Base-by-base conservation (phyloP, 2,797 vertebrate genomes). In the Anguilla obscura region DNA sequence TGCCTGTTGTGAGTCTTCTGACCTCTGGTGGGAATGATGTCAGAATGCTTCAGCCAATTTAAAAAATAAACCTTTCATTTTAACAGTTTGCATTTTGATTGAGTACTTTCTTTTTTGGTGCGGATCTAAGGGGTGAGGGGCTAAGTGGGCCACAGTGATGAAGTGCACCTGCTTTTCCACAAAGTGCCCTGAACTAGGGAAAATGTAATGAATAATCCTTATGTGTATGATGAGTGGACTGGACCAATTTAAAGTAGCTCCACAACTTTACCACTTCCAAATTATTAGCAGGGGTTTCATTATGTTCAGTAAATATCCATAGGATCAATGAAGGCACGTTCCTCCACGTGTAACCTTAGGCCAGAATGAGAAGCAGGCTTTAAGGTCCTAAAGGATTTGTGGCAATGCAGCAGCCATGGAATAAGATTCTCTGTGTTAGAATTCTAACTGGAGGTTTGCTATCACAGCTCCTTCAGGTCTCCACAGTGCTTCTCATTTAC, bases 361-460 rank as follows among this genome's bases (percentile, higher is more conserved):
- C 50, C 48, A 88, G 58, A 80, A n/a, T 66, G 56, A 80, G 45
- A 80, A 86, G 74, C 87, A 88, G 76, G 74, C 27, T 82, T 66
- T 83, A 86, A 76, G 9, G 27, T 27, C 58, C 16, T 83, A 66
- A 48, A 58, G 48, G 50, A 84, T 84, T 40, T 84, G 66, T 84
- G 21, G 48, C 76, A 74, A 18, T 87, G 50, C 86, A 33, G 24
- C 54, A 84, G 40, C 60, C 21, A 71, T 71, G 85, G 80, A 89
- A 74, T 84, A 87, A 66, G 58, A 85, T 52, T 27, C 50, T n/a
- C 60, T 36, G 40, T 89, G 83, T n/a, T 54, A 69, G 60, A 84
- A 74, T 89, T 74, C 83, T 58, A 66, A 24, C 50, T 86, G 21
- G 24, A 56, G 60, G 48, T 48, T 86, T 27, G 18, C 58, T 27